phyloP scores from a whole-genome alignment of 2,113 vertebrate species.

The Platycercus adscitus region DNA sequence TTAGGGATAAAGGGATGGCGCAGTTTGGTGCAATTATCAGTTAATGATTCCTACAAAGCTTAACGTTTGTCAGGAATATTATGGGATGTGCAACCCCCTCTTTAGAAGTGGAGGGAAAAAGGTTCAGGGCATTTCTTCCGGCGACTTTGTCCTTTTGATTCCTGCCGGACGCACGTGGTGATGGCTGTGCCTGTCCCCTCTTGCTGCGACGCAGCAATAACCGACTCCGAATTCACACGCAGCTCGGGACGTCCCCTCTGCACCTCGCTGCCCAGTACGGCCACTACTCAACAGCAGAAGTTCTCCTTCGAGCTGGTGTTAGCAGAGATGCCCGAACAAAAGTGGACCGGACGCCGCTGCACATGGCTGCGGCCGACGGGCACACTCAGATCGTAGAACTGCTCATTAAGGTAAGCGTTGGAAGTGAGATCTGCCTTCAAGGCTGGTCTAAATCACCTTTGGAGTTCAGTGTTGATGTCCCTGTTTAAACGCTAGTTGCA shows the following conservation, averaged over 20 bases:
- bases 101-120: background rate
- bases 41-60: background rate
- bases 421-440: rapidly evolving
- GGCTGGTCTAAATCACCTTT: background rate
- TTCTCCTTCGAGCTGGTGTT: slow-evolving; percentile 89
- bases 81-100: background rate
- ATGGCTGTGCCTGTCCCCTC: background rate
- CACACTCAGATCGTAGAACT: slow-evolving; percentile 87
- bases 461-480: background rate
- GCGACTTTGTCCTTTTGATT: background rate
- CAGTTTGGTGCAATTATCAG: background rate
- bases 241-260: slow-evolving; percentile 92
- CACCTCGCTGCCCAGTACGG: slow-evolving; percentile 92
- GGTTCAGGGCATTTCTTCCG: background rate
- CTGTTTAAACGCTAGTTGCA: background rate
- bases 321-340: slow-evolving; percentile 94
- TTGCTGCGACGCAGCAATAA: background rate
- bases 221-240: background rate
- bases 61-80: background rate
- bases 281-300: slow-evolving; percentile 91
- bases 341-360: slow-evolving; percentile 91
- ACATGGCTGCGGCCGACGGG: slow-evolving; percentile 91
- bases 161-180: rapidly evolving
- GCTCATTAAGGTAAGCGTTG: slow-evolving; percentile 81
- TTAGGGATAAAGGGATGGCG: background rate